Evolutionary conservation across 1,140 invertebrate genomes (phyloP).

Genomic region (Dinoponera quadriceps): DNA sequence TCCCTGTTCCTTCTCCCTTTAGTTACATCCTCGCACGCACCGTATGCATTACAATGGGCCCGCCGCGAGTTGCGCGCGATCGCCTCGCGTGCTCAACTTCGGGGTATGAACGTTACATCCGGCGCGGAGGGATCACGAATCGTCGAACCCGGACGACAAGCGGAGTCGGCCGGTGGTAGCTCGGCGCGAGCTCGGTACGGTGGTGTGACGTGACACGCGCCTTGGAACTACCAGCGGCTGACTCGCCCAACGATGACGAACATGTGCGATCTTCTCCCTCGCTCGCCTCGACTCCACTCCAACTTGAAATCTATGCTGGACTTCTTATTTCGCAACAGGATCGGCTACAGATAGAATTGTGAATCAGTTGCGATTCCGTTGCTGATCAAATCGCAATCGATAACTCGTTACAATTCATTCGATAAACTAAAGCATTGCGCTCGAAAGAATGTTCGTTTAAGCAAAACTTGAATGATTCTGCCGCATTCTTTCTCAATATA

Average conservation of each 20-base stretch:
- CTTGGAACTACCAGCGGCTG: background rate
- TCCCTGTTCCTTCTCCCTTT: background rate
- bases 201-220: background rate
- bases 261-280: too few species aligned
- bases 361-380: too few species aligned
- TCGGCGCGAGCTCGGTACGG: background rate
- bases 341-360: too few species aligned
- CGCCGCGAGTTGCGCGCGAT: slow-evolving; percentile 12
- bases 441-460: too few species aligned
- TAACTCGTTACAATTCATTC: too few species aligned
- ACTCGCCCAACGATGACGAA: background rate
- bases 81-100: slow-evolving; percentile 65
- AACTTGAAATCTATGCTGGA: slow-evolving; percentile 19
- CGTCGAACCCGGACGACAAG: slow-evolving; percentile 42
- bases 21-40: slow-evolving; percentile 44
- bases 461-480: too few species aligned
- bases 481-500: too few species aligned
- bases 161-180: background rate
- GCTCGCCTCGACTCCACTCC: background rate
- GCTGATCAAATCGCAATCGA: too few species aligned
- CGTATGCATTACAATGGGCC: slow-evolving; percentile 28
- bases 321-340: slow-evolving; percentile 16
- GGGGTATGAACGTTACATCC: slow-evolving; percentile 65
- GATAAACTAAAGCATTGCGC: too few species aligned
- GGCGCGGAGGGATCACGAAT: slow-evolving; percentile 36